A percentile compares a stretch with the other conserved stretches of the same genome.
Evolutionary conservation across 1,140 invertebrate species (phyloP).

Genomic region (Pseudomyrmex concolor): DNA sequence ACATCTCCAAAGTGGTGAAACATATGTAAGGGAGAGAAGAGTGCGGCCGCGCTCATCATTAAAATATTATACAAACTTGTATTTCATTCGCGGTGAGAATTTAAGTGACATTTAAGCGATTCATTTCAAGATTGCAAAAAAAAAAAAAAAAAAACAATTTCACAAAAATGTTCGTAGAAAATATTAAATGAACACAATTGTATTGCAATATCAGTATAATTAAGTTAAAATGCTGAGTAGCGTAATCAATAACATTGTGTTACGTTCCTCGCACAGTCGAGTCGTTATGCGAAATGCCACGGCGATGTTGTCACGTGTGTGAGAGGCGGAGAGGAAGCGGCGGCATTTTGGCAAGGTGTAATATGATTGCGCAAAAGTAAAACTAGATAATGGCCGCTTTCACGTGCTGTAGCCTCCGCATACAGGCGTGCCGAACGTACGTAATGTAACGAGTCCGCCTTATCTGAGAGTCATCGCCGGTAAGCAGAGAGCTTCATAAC

Average conservation of each 20-base stretch:
- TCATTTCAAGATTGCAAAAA: too few species aligned
- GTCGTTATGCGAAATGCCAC: neutral
- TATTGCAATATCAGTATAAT: too few species aligned
- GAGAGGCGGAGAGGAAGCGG: neutral
- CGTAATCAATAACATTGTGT: neutral
- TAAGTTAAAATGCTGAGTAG: too few species aligned
- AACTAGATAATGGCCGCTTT: slow-evolving; percentile 83
- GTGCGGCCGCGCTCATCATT: too few species aligned
- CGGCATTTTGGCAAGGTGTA: slow-evolving; percentile 65
- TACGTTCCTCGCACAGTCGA: neutral
- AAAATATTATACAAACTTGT: neutral
- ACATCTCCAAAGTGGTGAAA: too few species aligned
- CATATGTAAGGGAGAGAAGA: neutral
- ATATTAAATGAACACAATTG: too few species aligned
- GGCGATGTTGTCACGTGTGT: neutral
- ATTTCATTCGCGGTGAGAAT: neutral
- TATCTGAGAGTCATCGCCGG: slow-evolving; percentile 81
- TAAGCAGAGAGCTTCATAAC: slow-evolving; percentile 81
- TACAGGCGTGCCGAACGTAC: slow-evolving; percentile 77
- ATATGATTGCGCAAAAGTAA: slow-evolving; percentile 78
- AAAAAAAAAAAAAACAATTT: too few species aligned
- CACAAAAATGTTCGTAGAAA: too few species aligned
- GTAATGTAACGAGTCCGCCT: slow-evolving; percentile 79
- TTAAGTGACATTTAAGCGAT: neutral
- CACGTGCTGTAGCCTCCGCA: slow-evolving; percentile 80